These are phyloP conservation scores for Vulpes vulpes DNA, from an alignment of 2,113 vertebrate genomes.

Conservation along the genomic window DNA sequence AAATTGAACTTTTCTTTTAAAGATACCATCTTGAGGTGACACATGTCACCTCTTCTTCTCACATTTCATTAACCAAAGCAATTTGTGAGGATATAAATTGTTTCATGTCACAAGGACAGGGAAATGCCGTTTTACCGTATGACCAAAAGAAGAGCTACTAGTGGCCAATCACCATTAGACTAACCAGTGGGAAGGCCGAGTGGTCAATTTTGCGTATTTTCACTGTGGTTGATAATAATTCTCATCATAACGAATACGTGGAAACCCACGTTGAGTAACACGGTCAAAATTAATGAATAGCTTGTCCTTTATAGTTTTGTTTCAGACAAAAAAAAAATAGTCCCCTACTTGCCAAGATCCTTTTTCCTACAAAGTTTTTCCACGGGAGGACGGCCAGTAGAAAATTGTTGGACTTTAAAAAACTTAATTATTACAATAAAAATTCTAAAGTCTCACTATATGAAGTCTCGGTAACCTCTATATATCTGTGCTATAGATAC, in stretches of 20 bases:
- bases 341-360: neutral
- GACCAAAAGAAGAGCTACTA: neutral
- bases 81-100: neutral
- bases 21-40: neutral
- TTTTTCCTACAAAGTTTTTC: neutral
- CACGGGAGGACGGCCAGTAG: neutral
- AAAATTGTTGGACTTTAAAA: neutral
- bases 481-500: neutral
- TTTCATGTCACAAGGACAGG: neutral
- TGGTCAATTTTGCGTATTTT: neutral
- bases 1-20: neutral
- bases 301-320: neutral
- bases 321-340: neutral
- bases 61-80: slow-evolving; percentile 46
- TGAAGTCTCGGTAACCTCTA: neutral
- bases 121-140: neutral
- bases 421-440: neutral
- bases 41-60: neutral
- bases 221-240: neutral
- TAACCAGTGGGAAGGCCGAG: neutral
- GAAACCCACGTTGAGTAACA: neutral
- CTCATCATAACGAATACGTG: neutral
- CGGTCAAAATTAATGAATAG: neutral
- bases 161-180: neutral
- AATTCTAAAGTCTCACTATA: neutral